A percentile compares a stretch with the other conserved stretches of the same genome.
Conservation (phyloP, 2,888 invertebrate genomes). For the Acrobasis repandana region DNA sequence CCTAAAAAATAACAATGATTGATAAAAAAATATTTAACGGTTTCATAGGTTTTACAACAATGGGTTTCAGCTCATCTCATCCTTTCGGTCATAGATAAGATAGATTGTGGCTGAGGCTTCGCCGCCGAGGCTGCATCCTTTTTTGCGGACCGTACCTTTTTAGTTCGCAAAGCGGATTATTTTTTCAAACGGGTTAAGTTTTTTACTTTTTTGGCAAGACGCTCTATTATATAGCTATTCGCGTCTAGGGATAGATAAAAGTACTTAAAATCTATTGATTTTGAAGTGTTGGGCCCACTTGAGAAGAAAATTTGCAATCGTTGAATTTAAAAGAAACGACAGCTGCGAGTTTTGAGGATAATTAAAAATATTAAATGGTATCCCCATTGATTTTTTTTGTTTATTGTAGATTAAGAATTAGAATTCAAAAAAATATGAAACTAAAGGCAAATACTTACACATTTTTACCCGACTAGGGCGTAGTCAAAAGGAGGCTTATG, state of each 20-base stretch:
- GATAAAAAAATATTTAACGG: neutral
- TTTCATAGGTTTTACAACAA: conserved; percentile 5
- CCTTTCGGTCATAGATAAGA: conserved; percentile 15
- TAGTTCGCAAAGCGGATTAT: conserved; percentile 75
- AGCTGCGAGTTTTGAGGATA: conserved; percentile 33
- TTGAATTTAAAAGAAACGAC: conserved; percentile 30
- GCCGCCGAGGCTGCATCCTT: conserved; percentile 58
- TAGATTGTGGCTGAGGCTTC: conserved; percentile 52
- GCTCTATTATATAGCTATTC: conserved; percentile 24
- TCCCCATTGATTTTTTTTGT: conserved; percentile 13
- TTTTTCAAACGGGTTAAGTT: conserved; percentile 67
- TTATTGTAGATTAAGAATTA: neutral
- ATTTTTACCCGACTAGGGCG: too few species aligned
- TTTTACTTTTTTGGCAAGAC: conserved; percentile 51
- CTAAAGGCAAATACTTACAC: too few species aligned
- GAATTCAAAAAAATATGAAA: neutral
- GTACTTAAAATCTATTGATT: conserved; percentile 10
- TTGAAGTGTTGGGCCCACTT: conserved; percentile 15
- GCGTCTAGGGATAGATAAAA: conserved; percentile 12
- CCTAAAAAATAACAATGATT: conserved; percentile 1
- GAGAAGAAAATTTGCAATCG: neutral
- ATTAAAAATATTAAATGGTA: conserved; percentile 1
- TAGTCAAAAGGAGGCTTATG: too few species aligned
- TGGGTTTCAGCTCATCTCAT: conserved; percentile 6
- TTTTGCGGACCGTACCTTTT: conserved; percentile 49